Evolutionary conservation across 2,113 vertebrate species (phyloP).

Genomic region (Anhinga anhinga): DNA sequence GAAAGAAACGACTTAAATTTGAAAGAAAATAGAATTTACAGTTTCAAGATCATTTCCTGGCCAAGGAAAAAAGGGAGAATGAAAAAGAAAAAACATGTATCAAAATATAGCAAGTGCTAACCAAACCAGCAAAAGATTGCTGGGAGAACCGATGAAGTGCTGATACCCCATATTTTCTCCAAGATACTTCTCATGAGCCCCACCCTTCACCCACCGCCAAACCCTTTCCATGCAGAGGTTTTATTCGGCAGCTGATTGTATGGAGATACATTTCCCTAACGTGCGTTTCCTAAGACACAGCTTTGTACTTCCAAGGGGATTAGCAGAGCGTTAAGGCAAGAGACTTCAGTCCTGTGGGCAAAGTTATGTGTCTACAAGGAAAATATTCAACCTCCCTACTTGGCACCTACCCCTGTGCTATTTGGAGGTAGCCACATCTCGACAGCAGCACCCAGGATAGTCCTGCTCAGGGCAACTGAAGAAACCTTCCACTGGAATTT

Average conservation of each 20-base stretch:
- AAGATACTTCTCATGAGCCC: not conserved
- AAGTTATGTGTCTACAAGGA: slow-evolving; percentile 42
- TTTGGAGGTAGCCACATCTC: slow-evolving; percentile 51
- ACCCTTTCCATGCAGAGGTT: not conserved
- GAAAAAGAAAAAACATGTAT: not conserved
- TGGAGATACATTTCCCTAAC: slow-evolving; percentile 6
- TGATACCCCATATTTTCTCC: not conserved
- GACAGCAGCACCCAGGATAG: slow-evolving; percentile 25
- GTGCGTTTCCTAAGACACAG: not conserved
- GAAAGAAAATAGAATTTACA: not conserved
- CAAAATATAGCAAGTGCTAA: not conserved
- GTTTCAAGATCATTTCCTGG: not conserved
- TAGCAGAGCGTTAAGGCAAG: slow-evolving; percentile 43
- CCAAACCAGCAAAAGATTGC: not conserved
- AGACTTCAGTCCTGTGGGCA: slow-evolving; percentile 30
- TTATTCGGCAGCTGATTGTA: not conserved
- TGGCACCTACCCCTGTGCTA: slow-evolving; percentile 31
- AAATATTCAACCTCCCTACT: slow-evolving; percentile 61
- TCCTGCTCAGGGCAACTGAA: not conserved
- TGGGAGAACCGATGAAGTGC: not conserved
- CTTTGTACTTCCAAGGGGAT: not conserved
- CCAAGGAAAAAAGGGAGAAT: not conserved
- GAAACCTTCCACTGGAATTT: slow-evolving; percentile 41
- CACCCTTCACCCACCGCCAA: not conserved
- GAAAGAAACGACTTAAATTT: not conserved